phyloP scores from a whole-genome alignment of 2,113 vertebrate genomes.

The Rhineura floridana region DNA sequence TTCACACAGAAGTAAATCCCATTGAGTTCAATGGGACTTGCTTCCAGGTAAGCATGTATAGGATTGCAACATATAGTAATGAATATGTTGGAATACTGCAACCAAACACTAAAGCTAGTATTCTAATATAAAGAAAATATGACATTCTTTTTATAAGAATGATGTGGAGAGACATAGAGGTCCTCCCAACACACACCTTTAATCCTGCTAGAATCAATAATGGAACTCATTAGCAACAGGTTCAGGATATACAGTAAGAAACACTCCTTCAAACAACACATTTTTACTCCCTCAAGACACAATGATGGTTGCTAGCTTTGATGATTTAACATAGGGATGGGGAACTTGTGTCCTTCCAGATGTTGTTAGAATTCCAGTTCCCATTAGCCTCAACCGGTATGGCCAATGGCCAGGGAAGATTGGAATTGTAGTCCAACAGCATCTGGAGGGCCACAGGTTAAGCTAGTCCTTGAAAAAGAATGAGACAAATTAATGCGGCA shows the following conservation, averaged over 20 bases:
- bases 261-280: background rate
- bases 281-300: background rate
- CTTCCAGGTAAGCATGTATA: no score
- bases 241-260: background rate
- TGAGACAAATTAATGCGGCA: background rate
- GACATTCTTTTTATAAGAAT: background rate
- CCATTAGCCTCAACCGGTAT: no score
- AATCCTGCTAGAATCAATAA: background rate
- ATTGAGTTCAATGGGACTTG: no score
- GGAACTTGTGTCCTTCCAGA: no score
- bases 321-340: background rate
- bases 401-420: no score
- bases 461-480: background rate
- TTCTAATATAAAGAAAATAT: background rate
- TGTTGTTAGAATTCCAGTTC: no score
- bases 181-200: no score
- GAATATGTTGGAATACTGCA: background rate
- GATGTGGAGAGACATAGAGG: background rate
- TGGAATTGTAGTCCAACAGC: no score
- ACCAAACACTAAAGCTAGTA: background rate
- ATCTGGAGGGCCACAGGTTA: background rate
- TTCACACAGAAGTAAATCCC: no score
- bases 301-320: background rate
- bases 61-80: no score
- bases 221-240: background rate